phyloP scores from a whole-genome alignment of 2,888 invertebrate genomes.

The Sarcophaga rosellei region DNA sequence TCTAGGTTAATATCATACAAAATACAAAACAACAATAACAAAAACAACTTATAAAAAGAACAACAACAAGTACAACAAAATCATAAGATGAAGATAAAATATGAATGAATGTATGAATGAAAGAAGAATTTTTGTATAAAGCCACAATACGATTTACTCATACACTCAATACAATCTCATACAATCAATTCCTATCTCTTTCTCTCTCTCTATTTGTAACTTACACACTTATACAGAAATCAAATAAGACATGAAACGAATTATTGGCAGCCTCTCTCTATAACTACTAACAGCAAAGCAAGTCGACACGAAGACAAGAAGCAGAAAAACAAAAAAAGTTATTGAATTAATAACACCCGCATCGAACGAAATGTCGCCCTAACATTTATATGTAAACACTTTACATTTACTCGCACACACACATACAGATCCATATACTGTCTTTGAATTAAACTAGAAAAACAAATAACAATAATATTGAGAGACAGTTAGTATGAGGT shows the following conservation, averaged over 20 bases:
- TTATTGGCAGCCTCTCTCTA: conserved; percentile 28
- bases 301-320: neutral
- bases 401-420: neutral
- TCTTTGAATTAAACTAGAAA: neutral
- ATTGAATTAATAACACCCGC: conserved; percentile 60
- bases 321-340: conserved; percentile 18
- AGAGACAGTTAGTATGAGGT: neutral
- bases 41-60: conserved; percentile 29
- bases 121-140: neutral
- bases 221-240: conserved; percentile 13
- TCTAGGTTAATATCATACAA: neutral
- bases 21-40: neutral
- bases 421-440: neutral
- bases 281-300: neutral
- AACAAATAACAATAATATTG: neutral
- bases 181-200: neutral
- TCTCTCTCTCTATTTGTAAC: too few relatives aligned
- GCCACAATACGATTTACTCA: conserved; percentile 51
- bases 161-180: neutral
- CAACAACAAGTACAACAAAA: conserved; percentile 29
- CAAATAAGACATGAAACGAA: conserved; percentile 34
- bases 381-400: neutral
- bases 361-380: conserved; percentile 1
- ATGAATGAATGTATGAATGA: conserved; percentile 16
- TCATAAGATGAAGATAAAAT: conserved; percentile 44